Conservation (phyloP, 2,113 vertebrate genomes). For the Anarhynchus alexandrinus region DNA sequence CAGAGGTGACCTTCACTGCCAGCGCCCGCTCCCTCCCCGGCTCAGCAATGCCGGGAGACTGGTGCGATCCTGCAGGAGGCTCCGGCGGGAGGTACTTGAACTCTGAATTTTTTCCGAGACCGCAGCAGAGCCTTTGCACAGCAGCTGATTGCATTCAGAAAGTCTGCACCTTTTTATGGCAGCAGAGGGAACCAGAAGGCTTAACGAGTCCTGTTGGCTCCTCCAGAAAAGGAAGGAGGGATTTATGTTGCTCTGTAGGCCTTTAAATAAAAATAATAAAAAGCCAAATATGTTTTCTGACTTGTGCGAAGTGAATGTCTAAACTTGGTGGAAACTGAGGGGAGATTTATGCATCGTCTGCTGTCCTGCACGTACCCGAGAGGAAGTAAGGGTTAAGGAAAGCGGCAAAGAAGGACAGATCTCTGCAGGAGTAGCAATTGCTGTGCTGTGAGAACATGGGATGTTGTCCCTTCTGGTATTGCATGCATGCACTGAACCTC, state of each 20-base stretch:
- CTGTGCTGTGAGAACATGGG: background rate
- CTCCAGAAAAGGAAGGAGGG: slow-evolving; percentile 9
- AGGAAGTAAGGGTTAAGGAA: background rate
- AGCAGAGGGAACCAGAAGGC: slow-evolving; percentile 34
- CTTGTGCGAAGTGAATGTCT: background rate
- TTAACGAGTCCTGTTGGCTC: slow-evolving; percentile 3
- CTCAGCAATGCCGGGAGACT: background rate
- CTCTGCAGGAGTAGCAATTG: background rate
- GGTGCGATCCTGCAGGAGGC: rapidly evolving
- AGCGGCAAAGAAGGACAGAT: background rate
- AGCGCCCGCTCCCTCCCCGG: rapidly evolving
- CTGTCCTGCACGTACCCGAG: background rate
- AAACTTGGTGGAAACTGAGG: background rate
- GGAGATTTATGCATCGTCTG: background rate
- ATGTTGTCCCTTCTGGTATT: background rate
- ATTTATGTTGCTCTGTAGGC: slow-evolving; percentile 5
- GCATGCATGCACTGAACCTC: background rate
- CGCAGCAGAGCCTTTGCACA: background rate
- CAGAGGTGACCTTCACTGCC: background rate
- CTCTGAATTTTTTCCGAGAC: background rate
- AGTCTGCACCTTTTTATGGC: slow-evolving; percentile 38
- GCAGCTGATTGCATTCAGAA: slow-evolving; percentile 2
- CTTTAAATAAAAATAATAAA: slow-evolving; percentile 7
- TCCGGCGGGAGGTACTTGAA: background rate
- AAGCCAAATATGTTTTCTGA: background rate